Conservation (phyloP, 2,113 vertebrate genomes). For the Notarius quadriscutis region DNA sequence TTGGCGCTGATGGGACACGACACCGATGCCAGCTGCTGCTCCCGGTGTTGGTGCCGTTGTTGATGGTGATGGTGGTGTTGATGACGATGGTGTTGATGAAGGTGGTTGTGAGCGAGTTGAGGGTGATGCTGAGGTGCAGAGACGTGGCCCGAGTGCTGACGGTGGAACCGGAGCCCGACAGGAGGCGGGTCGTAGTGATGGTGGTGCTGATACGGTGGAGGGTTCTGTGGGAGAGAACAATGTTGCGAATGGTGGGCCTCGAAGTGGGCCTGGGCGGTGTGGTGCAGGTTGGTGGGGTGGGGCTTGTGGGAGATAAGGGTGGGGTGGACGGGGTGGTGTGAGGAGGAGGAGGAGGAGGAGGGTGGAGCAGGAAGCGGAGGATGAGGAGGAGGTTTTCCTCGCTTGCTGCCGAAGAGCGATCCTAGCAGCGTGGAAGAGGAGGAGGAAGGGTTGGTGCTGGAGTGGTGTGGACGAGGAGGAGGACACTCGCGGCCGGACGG, state of each 20-base stretch:
- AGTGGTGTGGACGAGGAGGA: conserved; percentile 81
- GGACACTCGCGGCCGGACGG: conserved; percentile 84
- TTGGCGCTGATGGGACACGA: conserved; percentile 74
- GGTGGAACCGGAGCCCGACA: conserved; percentile 72
- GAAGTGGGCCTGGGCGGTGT: conserved; percentile 72
- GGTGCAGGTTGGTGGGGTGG: conserved; percentile 79
- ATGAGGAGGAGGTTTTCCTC: conserved; percentile 82
- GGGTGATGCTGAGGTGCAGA: conserved; percentile 67
- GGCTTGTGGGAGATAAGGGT: conserved; percentile 78
- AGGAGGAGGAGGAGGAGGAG: conserved; percentile 55
- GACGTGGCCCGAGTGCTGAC: conserved; percentile 65
- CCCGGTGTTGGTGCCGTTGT: conserved; percentile 76
- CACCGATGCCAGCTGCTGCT: conserved; percentile 69
- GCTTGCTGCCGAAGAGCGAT: conserved; percentile 88
- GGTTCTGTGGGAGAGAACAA: conserved; percentile 85
- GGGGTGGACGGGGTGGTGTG: conserved; percentile 66
- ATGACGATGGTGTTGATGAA: conserved; percentile 11
- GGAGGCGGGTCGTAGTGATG: conserved; percentile 90
- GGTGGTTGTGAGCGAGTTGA: conserved; percentile 73
- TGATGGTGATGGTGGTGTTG: conserved; percentile 70
- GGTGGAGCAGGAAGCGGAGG: conserved; percentile 60
- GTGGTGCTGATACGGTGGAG: conserved; percentile 89
- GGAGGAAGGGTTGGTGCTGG: conserved; percentile 75
- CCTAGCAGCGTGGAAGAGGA: conserved; percentile 89
- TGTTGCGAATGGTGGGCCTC: conserved; percentile 75